Evolutionary conservation across 2,888 invertebrate species (phyloP).

Genomic region (Hydrotaea diabolus): DNA sequence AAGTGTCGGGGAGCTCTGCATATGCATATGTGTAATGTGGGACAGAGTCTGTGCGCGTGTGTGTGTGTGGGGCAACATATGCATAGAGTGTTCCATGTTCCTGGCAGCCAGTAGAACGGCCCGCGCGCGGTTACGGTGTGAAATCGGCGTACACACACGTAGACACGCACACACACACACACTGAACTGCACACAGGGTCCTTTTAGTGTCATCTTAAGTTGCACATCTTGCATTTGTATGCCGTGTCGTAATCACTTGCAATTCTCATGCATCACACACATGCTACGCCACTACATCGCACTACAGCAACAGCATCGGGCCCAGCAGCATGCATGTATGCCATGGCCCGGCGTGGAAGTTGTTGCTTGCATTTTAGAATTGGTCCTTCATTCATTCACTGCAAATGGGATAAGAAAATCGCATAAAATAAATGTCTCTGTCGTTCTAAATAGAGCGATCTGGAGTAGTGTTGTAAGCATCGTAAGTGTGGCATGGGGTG

Average conservation of each 20-base stretch:
- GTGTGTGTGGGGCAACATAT: not conserved
- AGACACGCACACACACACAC: not conserved
- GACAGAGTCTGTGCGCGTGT: not conserved
- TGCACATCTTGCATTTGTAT: slow-evolving; percentile 61
- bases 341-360: not conserved
- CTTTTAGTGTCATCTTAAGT: slow-evolving; percentile 65
- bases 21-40: not conserved
- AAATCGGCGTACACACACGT: too few relatives aligned
- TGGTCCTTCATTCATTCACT: slow-evolving; percentile 45
- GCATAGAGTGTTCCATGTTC: slow-evolving; percentile 9
- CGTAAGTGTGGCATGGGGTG: not conserved
- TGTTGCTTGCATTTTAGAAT: not conserved
- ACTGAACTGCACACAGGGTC: too few relatives aligned
- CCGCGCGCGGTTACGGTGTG: not conserved
- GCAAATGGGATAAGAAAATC: slow-evolving; percentile 39
- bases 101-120: not conserved
- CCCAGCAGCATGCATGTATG: not conserved
- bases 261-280: slow-evolving; percentile 65
- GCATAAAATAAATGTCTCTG: slow-evolving; percentile 7
- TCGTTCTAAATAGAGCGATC: not conserved
- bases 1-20: slow-evolving; percentile 44
- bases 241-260: slow-evolving; percentile 60
- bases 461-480: not conserved
- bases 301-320: not conserved
- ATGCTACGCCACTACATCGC: not conserved